Evolutionary conservation across 2,888 invertebrate genomes (phyloP).

Genomic region (Globia sparganii): DNA sequence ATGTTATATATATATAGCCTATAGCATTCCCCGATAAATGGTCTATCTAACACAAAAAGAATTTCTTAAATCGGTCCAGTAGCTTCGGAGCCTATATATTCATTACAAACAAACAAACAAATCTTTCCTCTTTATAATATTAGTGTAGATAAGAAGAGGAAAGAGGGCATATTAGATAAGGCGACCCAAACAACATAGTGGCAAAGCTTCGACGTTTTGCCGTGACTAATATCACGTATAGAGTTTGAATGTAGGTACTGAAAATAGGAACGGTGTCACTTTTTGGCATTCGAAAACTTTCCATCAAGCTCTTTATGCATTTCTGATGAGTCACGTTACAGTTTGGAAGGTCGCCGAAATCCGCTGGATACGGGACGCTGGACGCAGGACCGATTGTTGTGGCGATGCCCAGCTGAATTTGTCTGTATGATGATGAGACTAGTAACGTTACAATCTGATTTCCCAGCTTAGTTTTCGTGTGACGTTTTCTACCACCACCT

Average conservation of each 20-base stretch:
- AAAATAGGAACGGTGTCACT: neutral
- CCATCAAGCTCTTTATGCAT: neutral
- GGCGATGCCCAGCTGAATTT: neutral
- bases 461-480: neutral
- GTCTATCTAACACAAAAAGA: no score
- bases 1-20: no score
- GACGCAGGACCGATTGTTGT: neutral
- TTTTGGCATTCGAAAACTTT: slow-evolving; percentile 3
- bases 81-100: no score
- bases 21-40: no score
- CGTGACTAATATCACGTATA: neutral
- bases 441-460: neutral
- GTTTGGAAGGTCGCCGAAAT: neutral
- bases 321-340: neutral
- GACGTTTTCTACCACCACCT: neutral
- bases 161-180: slow-evolving; percentile 24
- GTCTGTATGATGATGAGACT: neutral
- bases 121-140: no score
- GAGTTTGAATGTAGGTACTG: neutral
- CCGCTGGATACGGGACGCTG: neutral
- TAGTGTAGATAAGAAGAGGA: slow-evolving; percentile 11
- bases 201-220: neutral
- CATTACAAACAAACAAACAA: no score
- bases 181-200: neutral
- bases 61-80: no score